Base-by-base conservation (phyloP, 2,113 vertebrate species). In the Tauraco erythrolophus region DNA sequence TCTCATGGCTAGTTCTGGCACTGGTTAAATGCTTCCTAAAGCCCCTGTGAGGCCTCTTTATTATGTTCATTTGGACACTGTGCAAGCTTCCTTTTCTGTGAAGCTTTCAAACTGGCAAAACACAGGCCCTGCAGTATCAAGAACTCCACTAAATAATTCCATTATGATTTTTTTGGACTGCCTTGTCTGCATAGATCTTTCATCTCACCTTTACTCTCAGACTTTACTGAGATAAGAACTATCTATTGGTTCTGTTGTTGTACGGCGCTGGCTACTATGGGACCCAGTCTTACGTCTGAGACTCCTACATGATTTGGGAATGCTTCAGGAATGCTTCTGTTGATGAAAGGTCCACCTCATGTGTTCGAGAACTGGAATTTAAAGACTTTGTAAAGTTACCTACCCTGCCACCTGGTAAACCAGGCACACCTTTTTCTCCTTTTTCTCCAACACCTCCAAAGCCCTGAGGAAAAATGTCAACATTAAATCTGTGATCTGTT, bases 381-480 rank as follows among this genome's bases (percentile, higher is more conserved):
- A 56, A 79, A 46, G 68, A 48, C 50, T 48, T 80, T 11, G 17
- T 72, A 50, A 75, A 84, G 21, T 48, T 84, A 98, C 99, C 93
- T 98, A 99, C 99, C 98, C 99, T 98, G 61, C 74, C 94, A 46
- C 99, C 99, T 1, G 99, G 99, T 84, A 99, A 98, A 70, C 99
- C 99, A 28, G 97, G 98, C 18, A 99, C 98, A 56, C 99, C 99
- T 84, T 99, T 99, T 97, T 99, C 99, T 96, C 99, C 99, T 68
- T 95, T 84, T 97, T 99, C 98, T 84, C 98, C 99, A 45, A 60
- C 57, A 89, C 56, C 98, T 62, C 96, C 98, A 86, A 98, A 98
- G 41, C 98, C 98, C 99, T 99, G 94, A 71, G 92, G 72, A 95
- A 89, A 92, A 92, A 77, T 24, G 13, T 11, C 56, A 75, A 25